Evolutionary conservation across 1,140 invertebrate species (phyloP), one percentile per base, ranked within the genome.

Genomic region (Drosophila teissieri): DNA sequence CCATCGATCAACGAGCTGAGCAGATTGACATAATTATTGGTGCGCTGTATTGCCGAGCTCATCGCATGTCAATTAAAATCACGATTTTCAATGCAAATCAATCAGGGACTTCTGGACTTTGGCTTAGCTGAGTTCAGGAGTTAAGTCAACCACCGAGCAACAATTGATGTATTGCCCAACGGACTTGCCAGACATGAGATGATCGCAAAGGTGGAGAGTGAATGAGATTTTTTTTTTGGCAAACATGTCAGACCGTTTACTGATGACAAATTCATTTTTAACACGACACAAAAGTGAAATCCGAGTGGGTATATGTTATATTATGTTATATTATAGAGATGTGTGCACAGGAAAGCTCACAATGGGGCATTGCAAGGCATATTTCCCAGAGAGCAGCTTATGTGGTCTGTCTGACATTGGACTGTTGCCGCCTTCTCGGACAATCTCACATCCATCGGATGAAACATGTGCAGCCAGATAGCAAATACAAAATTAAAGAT

Each of bases 191-290:
- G 64, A 37, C 27, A 42, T 12, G 58, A 65, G 60, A 36, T 53
- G 60, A 65, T 68, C 61, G 31, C 44, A 52, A 68, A 44, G 61
- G 46, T 53, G 61, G 64, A 68, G 74, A 55, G 49, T 52, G 49
- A 68, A 61, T 63, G 54, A 58, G 53, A 75, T 65, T 64, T 65
- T 27, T 40, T 65, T 73, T 77, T 85, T 85, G 75, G 76, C 86
- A 86, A 90, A 86, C 86, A 86, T 86, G 86, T 90, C 86, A 86
- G 63, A 83, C 82, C 81, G 67, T 91, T 91, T 91, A 91, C 78
- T 61, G 80, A 91, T 91, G 88, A 91, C 88, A 91, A 91, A 91
- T 91, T 91, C 88, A 88, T 91, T 91, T 91, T 91, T 91, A 91
- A 91, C 80, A 89, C 69, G 84, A 70, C 53, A 60, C 82, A 73